Base-by-base conservation (phyloP, 2,888 invertebrate genomes). In the Reticulitermes lucifugus region DNA sequence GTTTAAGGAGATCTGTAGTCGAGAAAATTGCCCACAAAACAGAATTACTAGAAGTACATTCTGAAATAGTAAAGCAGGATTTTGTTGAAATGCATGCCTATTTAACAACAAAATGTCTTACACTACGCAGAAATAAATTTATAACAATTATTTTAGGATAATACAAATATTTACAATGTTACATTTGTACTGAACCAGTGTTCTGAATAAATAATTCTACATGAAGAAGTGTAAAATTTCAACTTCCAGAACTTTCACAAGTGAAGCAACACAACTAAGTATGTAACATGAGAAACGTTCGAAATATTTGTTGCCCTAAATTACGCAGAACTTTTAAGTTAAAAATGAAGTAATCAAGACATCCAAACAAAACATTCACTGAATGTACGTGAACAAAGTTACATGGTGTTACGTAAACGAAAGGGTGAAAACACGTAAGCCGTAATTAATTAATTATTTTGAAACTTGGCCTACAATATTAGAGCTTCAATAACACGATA, bases 381-480 rank as follows among this genome's bases (percentile, higher is more conserved):
- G 60, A 22, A 25, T 65, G 5, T n/a, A 65, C 14, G 65, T 25
- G 0, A n/a, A 25, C 4, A 65, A 25, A 9, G 9, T 14, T 25
- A 25, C 25, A 25, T 65, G n/a, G n/a, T 25, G 9, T 65, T 65
- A 25, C 12, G n/a, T 65, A 6, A 65, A n/a, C n/a, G 55, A 55
- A n/a, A 25, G 9, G 41, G 18, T 41, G 73, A 35, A 14, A 29
- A 73, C 41, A 73, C 14, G 41, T 41, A 73, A 41, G 1, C 18
- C 10, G 21, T 21, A 73, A 41, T 41, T 29, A 73, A 29, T 73
- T 29, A 73, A 12, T 73, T 73, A 10, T 73, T 35, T 29, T 73
- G 41, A 41, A 73, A 73, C 35, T 35, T 41, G 73, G 73, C 73
- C 73, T 73, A 73, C 41, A 73, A 73, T 65, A 73, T 21, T 73